phyloP scores from a whole-genome alignment of 2,888 invertebrate species.

The Julus scanicus region DNA sequence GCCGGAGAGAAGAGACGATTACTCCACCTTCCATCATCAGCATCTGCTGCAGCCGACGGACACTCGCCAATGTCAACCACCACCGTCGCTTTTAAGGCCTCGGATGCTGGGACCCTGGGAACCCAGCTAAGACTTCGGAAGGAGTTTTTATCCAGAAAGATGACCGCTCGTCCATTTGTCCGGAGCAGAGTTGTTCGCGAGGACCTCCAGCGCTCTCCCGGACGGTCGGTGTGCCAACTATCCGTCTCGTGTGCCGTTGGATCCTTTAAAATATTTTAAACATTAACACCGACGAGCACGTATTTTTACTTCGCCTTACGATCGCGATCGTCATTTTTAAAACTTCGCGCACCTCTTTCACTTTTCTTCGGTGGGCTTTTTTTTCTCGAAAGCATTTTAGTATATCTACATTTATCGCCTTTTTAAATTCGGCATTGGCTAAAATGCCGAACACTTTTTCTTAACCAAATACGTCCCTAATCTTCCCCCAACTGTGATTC shows the following conservation, averaged over 20 bases:
- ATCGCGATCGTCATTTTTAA: constrained; percentile 5
- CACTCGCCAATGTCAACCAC: neutral
- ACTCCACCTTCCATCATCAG: neutral
- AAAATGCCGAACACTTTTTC: neutral
- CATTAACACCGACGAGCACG: neutral
- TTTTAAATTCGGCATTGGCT: neutral
- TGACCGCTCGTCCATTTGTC: neutral
- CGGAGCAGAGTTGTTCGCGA: neutral
- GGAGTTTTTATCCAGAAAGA: neutral
- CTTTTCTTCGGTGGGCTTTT: neutral
- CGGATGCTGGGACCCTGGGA: constrained; percentile 15
- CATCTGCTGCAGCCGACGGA: neutral
- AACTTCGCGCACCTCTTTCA: neutral
- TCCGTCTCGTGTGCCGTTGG: neutral
- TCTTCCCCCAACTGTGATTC: constrained; percentile 13
- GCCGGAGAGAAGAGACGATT: constrained; percentile 57
- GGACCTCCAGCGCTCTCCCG: neutral
- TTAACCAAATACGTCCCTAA: neutral
- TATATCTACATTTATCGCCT: neutral
- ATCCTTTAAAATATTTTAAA: constrained; percentile 6
- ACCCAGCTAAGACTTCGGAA: neutral
- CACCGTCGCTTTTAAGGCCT: neutral
- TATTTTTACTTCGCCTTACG: constrained; percentile 25
- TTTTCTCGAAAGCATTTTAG: neutral
- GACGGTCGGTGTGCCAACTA: neutral